Conservation (phyloP, 2,797 vertebrate genomes). For the Etheostoma perlongum region DNA sequence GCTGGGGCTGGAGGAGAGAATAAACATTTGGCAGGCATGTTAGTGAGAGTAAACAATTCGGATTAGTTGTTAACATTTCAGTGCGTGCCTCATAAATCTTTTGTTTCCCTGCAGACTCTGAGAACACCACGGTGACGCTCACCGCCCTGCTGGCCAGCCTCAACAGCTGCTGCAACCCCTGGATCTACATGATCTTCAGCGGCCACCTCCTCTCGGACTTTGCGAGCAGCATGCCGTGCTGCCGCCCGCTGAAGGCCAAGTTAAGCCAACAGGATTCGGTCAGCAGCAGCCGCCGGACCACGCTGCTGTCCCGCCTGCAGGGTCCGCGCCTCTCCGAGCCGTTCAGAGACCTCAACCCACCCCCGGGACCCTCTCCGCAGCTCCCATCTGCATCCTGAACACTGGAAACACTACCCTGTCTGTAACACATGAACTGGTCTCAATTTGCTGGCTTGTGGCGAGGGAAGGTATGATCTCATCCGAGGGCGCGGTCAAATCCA, state of each 20-base stretch:
- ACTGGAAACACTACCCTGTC: background rate
- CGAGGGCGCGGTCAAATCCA: background rate
- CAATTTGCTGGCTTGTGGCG: background rate
- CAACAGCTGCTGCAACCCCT: slow-evolving; percentile 97
- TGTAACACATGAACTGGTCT: background rate
- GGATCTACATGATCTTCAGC: slow-evolving; percentile 98
- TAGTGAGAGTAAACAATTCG: slow-evolving; percentile 7
- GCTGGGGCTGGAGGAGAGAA: background rate
- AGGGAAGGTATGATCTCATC: slow-evolving; percentile 17
- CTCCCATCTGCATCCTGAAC: slow-evolving; percentile 49
- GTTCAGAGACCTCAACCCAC: slow-evolving; percentile 81
- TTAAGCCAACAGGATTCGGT: slow-evolving; percentile 89
- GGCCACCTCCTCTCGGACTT: slow-evolving; percentile 93
- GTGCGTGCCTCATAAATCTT: background rate
- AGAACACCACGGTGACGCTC: slow-evolving; percentile 89
- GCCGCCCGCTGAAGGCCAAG: slow-evolving; percentile 73
- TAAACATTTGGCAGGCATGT: slow-evolving; percentile 17
- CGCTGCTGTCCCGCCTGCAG: slow-evolving; percentile 86
- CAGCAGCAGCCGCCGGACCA: slow-evolving; percentile 89
- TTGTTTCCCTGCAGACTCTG: slow-evolving; percentile 85
- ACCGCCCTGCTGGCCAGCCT: slow-evolving; percentile 92
- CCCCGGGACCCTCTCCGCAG: slow-evolving; percentile 69
- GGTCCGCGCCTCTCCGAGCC: slow-evolving; percentile 84
- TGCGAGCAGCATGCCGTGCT: slow-evolving; percentile 86
- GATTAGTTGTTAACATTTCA: background rate